phyloP scores from a whole-genome alignment of 2,113 vertebrate species.

The Regulus satrapa region DNA sequence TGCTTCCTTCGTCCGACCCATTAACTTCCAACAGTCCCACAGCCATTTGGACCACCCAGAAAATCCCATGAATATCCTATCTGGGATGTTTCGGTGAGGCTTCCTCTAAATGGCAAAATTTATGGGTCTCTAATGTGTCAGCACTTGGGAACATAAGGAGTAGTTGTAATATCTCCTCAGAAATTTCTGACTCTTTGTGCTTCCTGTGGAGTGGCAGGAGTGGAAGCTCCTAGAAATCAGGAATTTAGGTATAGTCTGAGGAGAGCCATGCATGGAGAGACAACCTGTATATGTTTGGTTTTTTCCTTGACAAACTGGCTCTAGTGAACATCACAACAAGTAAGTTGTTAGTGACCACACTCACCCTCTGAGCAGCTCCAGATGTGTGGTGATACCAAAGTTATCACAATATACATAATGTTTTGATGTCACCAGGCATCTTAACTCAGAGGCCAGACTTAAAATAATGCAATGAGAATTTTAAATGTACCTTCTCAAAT shows the following conservation, averaged over 20 bases:
- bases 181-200: background rate
- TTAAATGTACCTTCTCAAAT: background rate
- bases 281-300: background rate
- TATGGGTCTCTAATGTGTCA: accelerated
- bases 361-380: background rate
- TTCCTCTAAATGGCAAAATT: background rate
- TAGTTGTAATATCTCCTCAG: background rate
- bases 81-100: background rate
- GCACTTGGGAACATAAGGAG: background rate
- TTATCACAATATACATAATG: accelerated
- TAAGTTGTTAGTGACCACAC: background rate
- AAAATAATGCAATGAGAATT: background rate
- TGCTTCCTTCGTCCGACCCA: background rate
- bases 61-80: background rate
- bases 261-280: background rate
- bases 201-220: background rate
- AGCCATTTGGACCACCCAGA: background rate
- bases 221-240: background rate
- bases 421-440: background rate
- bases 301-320: background rate
- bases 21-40: background rate
- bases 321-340: accelerated
- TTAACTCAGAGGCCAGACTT: background rate
- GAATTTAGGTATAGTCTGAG: background rate
- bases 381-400: background rate